A percentile compares a stretch with the other conserved stretches of the same genome.
Conservation (phyloP, 2,113 vertebrate species). For the Bucco capensis region DNA sequence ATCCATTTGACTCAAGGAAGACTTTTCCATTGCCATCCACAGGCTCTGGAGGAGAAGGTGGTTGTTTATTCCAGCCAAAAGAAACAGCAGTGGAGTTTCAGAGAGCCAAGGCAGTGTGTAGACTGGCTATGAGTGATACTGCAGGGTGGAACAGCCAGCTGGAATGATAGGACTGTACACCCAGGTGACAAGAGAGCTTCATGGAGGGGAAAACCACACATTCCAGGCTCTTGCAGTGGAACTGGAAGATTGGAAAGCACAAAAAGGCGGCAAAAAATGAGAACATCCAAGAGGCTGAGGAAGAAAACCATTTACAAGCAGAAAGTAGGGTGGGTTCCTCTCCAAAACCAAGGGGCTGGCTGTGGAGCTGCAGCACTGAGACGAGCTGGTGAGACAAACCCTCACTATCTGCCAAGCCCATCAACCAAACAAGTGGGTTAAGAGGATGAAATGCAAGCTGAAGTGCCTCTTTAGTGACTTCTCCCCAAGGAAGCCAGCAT, state of each 20-base stretch:
- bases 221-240: neutral
- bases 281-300: neutral
- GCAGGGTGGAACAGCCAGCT: conserved; percentile 4
- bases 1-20: neutral
- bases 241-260: neutral
- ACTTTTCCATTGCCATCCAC: conserved; percentile 13
- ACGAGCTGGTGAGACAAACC: fast-evolving
- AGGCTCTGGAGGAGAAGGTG: neutral
- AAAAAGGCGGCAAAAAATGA: neutral
- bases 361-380: neutral
- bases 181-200: neutral
- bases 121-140: neutral
- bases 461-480: neutral
- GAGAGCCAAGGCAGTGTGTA: neutral
- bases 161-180: neutral
- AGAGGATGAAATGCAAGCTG: neutral
- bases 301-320: neutral
- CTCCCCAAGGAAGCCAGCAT: neutral
- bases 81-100: neutral
- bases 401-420: neutral
- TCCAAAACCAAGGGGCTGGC: neutral
- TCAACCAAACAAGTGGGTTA: neutral
- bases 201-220: neutral
- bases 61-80: conserved; percentile 19
- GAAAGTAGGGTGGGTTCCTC: neutral